phyloP scores from a whole-genome alignment of 2,888 invertebrate genomes.

The Hypolimnas misippus region DNA sequence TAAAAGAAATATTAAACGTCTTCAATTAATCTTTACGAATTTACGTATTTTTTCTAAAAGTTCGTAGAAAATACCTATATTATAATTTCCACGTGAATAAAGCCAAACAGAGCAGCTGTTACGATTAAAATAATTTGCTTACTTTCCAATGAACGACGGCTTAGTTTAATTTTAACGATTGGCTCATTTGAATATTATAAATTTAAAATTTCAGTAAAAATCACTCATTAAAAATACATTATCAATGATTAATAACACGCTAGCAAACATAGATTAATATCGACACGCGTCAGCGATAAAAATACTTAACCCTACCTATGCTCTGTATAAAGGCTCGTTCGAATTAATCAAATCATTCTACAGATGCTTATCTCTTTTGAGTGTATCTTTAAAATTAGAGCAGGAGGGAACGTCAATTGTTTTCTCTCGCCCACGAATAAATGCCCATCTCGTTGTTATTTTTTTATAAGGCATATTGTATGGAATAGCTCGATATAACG shows the following conservation, averaged over 20 bases:
- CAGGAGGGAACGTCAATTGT: conserved; percentile 78
- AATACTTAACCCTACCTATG: conserved; percentile 73
- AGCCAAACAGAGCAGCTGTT: no score
- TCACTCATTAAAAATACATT: conserved; percentile 71
- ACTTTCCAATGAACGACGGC: no score
- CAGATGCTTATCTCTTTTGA: conserved; percentile 66
- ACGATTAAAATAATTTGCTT: no score
- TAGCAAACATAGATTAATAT: conserved; percentile 71
- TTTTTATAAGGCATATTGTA: conserved; percentile 59
- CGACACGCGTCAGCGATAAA: conserved; percentile 81
- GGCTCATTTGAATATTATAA: not conserved
- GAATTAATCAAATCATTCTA: conserved; percentile 82
- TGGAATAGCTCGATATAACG: conserved; percentile 76
- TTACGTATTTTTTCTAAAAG: no score
- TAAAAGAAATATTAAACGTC: no score
- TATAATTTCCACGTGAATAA: no score
- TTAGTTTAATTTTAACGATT: not conserved
- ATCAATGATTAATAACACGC: conserved; percentile 74
- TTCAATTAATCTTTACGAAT: no score
- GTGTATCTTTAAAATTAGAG: conserved; percentile 80
- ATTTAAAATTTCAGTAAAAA: conserved; percentile 3
- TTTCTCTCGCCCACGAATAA: conserved; percentile 80
- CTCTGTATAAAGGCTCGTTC: conserved; percentile 73
- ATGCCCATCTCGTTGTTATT: conserved; percentile 69
- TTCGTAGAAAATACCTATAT: no score